Evolutionary conservation across 2,113 vertebrate genomes (phyloP).

Genomic region (Elachura formosa): DNA sequence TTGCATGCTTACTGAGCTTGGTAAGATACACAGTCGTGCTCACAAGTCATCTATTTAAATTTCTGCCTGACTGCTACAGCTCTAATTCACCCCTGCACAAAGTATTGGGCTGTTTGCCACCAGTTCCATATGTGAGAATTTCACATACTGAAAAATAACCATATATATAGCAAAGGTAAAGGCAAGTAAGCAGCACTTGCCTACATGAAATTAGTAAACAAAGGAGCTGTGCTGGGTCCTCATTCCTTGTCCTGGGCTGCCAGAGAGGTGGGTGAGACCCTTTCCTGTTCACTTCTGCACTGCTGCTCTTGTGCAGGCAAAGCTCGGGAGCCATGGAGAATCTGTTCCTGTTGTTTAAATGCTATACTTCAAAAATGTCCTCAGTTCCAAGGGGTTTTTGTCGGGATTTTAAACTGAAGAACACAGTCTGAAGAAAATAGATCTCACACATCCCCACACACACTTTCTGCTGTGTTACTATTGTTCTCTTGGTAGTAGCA

Average conservation of each 20-base stretch:
- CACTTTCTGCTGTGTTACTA: background rate
- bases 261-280: background rate
- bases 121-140: background rate
- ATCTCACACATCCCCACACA: background rate
- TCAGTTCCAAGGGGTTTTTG: background rate
- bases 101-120: background rate
- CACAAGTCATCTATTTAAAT: background rate
- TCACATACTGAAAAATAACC: background rate
- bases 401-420: background rate
- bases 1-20: background rate
- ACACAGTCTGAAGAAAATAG: background rate
- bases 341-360: background rate
- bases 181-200: background rate
- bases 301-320: accelerated
- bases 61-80: background rate
- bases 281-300: background rate
- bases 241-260: background rate
- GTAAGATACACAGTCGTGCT: background rate
- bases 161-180: background rate
- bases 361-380: background rate
- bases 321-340: background rate
- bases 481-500: background rate
- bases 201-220: background rate
- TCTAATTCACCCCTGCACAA: background rate
- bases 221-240: background rate